Evolutionary conservation across 2,797 vertebrate species (phyloP).

Genomic region (Alosa sapidissima): DNA sequence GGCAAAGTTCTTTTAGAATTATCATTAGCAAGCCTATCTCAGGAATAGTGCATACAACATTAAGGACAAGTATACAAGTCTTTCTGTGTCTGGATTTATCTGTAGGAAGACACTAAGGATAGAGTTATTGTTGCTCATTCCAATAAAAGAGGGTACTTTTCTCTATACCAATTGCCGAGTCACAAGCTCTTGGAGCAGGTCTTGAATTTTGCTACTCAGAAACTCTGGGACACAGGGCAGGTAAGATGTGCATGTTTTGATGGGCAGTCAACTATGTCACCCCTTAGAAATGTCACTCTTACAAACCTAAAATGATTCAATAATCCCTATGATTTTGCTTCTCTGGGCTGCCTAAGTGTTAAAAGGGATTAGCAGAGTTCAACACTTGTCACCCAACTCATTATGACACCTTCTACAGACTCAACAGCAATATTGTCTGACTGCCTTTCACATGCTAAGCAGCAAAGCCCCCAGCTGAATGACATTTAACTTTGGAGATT

Average conservation of each 20-base stretch:
- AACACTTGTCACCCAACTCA: background rate
- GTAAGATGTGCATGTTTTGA: background rate
- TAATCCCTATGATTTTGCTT: background rate
- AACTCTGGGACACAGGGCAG: background rate
- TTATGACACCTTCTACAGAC: background rate
- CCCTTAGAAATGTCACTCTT: background rate
- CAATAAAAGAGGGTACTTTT: background rate
- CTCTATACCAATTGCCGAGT: background rate
- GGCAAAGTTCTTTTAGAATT: constrained; percentile 1
- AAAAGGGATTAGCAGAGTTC: background rate
- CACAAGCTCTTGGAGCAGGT: background rate
- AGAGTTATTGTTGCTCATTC: background rate
- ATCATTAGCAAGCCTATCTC: constrained; percentile 11
- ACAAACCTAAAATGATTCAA: no score
- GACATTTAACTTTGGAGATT: constrained; percentile 53
- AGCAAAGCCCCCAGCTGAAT: constrained; percentile 24
- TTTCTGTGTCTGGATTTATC: background rate
- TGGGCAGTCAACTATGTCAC: background rate
- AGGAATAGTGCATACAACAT: background rate
- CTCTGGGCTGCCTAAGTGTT: background rate
- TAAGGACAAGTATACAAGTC: background rate
- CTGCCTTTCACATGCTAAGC: constrained; percentile 56
- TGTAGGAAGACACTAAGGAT: background rate
- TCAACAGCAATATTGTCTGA: background rate
- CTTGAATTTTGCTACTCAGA: background rate